Conservation (phyloP, 2,113 vertebrate genomes). For the Microtus richardsoni region DNA sequence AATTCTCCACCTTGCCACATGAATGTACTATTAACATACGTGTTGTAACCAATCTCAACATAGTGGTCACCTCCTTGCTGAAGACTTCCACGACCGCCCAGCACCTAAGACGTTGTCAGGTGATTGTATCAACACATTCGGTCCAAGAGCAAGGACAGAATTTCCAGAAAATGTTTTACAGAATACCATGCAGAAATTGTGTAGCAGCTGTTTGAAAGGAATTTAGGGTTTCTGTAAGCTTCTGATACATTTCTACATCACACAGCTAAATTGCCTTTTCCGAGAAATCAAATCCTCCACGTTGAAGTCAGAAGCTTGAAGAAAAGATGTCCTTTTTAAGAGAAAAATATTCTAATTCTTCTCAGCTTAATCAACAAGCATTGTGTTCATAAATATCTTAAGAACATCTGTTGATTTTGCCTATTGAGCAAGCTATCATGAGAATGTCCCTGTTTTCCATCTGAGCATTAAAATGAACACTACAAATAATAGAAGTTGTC, state of each 20-base stretch:
- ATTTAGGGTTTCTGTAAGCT: neutral
- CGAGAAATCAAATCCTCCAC: neutral
- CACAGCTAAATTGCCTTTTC: slow-evolving; percentile 20
- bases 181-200: neutral
- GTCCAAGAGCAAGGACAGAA: neutral
- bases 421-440: neutral
- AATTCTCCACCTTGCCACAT: neutral
- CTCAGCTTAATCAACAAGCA: neutral
- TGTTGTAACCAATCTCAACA: neutral
- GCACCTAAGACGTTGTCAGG: neutral
- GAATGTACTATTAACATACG: neutral
- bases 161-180: neutral
- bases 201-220: neutral
- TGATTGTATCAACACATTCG: neutral
- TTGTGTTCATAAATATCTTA: neutral
- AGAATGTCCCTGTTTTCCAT: neutral
- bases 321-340: slow-evolving; percentile 1
- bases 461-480: neutral
- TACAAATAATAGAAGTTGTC: neutral
- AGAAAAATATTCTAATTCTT: slow-evolving; percentile 21
- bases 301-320: slow-evolving; percentile 13
- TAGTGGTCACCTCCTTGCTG: neutral
- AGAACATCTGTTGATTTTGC: slow-evolving; percentile 3
- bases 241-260: neutral
- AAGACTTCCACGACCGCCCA: neutral